Base-by-base conservation (phyloP, 1,140 invertebrate genomes). In the Drosophila nigrodunni region DNA sequence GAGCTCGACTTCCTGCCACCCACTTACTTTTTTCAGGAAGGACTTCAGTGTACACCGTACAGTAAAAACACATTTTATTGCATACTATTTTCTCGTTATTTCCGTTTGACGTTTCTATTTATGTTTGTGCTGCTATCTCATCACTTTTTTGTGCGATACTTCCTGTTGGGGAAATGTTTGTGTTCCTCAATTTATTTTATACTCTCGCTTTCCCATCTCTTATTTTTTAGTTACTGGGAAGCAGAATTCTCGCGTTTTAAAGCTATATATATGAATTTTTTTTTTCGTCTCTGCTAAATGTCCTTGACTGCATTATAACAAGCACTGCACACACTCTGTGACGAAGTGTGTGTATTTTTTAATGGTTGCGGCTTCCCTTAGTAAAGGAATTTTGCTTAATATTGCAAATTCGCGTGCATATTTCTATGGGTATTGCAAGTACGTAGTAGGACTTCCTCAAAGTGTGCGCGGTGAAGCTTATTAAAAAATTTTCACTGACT, bases 11-110 rank as follows among this genome's bases (percentile, higher is more conserved):
- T 73, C 37, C 35, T 66, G 46, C 44, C 25, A 46, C 54, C 43
- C 13, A 50, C 52, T 18, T 70, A 35, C 2, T 35, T 18, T 30
- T 11, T 50, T 30, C 2, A 43, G 39, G 25, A 30, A 5, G 11
- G 11, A 15, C 50, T 34, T 37, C 2, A 35, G 46, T 10, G 37
- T n/a, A 39, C 64, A 65, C 30, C 70, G 25, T 30, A 30, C 25
- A 30, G 25, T 30, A 30, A 82, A 74, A 86, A 44, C 64, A 72
- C 65, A 68, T 82, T 88, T 88, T 87, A 87, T 87, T 86, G 66
- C 79, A 82, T 54, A 80, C 77, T 88, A 87, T 87, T 87, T 87
- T 87, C 77, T 54, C 72, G 66, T 72, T 77, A 88, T 88, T 87
- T 87, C 82, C 83, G 83, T 74, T 83, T 82, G 83, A 70, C 83